Conservation (phyloP, 2,797 vertebrate species). For the Sebastes baramenuke region DNA sequence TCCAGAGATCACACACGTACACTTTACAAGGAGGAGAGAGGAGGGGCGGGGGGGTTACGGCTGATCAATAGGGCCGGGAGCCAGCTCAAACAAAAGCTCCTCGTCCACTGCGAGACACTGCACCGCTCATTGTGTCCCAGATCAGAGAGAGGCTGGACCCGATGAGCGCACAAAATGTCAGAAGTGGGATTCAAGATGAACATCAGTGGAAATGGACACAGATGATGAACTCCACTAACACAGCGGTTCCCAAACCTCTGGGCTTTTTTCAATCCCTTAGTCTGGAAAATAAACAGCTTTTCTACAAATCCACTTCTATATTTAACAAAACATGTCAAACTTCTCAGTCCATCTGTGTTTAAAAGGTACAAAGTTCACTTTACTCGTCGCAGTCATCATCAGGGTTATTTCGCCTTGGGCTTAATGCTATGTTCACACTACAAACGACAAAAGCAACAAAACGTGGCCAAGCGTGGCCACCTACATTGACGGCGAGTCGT, state of each 20-base stretch:
- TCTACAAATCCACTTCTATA: not conserved
- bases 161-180: constrained; percentile 17
- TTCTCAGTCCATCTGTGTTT: not conserved
- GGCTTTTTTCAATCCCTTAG: not conserved
- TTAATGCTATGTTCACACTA: not conserved
- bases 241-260: not conserved
- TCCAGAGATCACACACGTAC: constrained; percentile 67
- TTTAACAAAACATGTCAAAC: not conserved
- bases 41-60: constrained; percentile 2
- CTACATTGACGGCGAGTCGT: no score
- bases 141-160: constrained; percentile 54
- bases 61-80: constrained; percentile 74
- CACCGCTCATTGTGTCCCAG: constrained; percentile 60
- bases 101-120: constrained; percentile 50
- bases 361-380: not conserved
- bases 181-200: constrained; percentile 21
- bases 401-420: not conserved
- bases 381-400: not conserved
- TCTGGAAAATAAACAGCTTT: not conserved
- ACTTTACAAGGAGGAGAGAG: constrained; percentile 42
- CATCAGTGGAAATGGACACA: not conserved
- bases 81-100: constrained; percentile 68
- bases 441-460: no score
- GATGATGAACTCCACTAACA: not conserved
- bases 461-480: accelerated